Percentiles rank a stretch among this genome's conserved stretches.
phyloP scores from a whole-genome alignment of 2,113 vertebrate genomes.

The Scomber japonicus region DNA sequence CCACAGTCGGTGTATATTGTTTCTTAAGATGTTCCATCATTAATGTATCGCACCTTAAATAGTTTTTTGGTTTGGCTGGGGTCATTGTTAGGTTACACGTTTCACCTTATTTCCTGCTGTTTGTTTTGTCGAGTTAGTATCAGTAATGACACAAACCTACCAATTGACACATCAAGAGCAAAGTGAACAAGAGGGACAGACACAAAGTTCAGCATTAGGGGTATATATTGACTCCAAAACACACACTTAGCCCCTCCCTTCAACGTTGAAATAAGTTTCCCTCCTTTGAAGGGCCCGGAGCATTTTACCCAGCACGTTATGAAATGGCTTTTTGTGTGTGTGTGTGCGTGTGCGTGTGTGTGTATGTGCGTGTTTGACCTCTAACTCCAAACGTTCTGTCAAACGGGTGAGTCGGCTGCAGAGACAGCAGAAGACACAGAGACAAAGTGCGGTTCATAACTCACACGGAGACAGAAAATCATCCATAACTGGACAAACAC shows the following conservation, averaged over 20 bases:
- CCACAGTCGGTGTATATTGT: too few relatives aligned
- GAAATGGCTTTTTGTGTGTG: conserved; percentile 7
- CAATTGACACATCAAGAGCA: background rate
- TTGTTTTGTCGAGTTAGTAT: conserved; percentile 43
- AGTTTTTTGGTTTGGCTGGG: background rate
- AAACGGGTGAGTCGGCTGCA: background rate
- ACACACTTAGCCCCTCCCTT: background rate
- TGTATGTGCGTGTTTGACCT: conserved; percentile 18
- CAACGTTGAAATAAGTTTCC: conserved; percentile 32
- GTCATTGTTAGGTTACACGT: background rate
- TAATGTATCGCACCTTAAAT: background rate
- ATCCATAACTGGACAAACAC: conserved; percentile 22
- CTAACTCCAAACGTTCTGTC: conserved; percentile 28
- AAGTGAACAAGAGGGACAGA: conserved; percentile 13
- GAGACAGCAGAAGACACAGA: conserved; percentile 15
- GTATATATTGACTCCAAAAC: background rate
- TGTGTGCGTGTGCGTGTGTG: background rate
- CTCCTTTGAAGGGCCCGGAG: conserved; percentile 6
- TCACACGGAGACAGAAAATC: conserved; percentile 31
- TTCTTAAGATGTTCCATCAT: too few relatives aligned
- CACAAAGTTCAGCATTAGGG: background rate
- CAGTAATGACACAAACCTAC: conserved; percentile 8
- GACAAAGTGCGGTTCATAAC: conserved; percentile 9
- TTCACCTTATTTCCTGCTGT: conserved; percentile 30
- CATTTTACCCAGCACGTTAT: conserved; percentile 20